Evolutionary conservation across 1,140 invertebrate genomes (phyloP).

Genomic region (Drosophila oshimai): DNA sequence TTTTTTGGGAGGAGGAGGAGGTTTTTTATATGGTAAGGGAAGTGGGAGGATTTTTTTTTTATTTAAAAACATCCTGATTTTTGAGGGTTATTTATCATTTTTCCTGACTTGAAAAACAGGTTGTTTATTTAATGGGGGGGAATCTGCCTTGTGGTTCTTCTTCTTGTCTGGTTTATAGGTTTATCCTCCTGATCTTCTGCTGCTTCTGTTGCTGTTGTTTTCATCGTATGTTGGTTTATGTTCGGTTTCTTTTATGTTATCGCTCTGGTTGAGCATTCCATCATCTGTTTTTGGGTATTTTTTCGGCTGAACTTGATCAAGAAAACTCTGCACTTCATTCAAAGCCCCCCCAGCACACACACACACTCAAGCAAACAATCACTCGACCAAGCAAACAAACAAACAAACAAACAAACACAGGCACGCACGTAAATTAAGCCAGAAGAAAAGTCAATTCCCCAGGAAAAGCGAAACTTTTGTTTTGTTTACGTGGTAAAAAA

Average conservation of each 20-base stretch:
- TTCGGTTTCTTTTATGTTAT: conserved; percentile 4
- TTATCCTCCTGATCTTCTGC: conserved; percentile 40
- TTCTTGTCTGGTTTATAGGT: conserved; percentile 8
- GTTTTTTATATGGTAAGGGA: conserved; percentile 11
- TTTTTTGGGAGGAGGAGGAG: conserved; percentile 6
- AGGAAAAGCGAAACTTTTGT: background rate
- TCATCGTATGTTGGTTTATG: conserved; percentile 21
- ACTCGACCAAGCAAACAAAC: background rate
- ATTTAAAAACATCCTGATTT: conserved; percentile 28
- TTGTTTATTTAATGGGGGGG: background rate
- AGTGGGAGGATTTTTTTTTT: conserved; percentile 33
- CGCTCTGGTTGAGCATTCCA: conserved; percentile 15
- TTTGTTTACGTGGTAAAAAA: background rate
- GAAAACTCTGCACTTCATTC: conserved; percentile 66
- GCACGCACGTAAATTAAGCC: conserved; percentile 9
- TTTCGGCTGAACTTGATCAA: conserved; percentile 61
- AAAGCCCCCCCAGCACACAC: background rate
- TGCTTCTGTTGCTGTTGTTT: conserved; percentile 42
- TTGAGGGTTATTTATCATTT: conserved; percentile 12
- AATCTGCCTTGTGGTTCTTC: conserved; percentile 27
- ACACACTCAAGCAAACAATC: background rate
- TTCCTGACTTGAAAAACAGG: conserved; percentile 14
- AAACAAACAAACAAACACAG: background rate
- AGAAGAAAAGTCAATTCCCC: conserved; percentile 8
- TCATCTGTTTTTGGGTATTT: conserved; percentile 18